phyloP scores from a whole-genome alignment of 2,888 invertebrate genomes.

The Linyphia triangularis region DNA sequence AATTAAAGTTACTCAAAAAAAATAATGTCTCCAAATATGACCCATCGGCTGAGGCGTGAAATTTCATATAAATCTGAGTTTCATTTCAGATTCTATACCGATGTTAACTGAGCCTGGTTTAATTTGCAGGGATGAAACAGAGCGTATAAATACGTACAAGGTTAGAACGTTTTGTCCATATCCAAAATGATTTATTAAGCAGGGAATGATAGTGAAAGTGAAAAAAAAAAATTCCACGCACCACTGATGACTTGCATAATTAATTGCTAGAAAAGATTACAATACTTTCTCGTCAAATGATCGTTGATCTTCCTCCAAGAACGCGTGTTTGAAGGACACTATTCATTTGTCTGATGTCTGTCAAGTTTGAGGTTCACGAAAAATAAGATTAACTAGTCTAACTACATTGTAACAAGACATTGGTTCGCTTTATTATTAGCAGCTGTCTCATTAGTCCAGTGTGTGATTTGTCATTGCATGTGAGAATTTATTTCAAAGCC shows the following conservation, averaged over 20 bases:
- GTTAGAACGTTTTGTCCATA: conserved; percentile 12
- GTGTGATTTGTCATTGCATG: background rate
- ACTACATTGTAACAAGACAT: background rate
- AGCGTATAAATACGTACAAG: conserved; percentile 57
- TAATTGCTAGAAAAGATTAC: conserved; percentile 29
- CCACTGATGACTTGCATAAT: conserved; percentile 20
- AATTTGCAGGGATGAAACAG: conserved; percentile 32
- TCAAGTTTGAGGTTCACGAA: background rate
- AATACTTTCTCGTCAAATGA: background rate
- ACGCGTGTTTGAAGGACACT: background rate
- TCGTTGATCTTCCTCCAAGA: background rate
- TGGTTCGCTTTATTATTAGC: background rate
- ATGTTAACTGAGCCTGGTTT: background rate
- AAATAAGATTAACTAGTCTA: background rate
- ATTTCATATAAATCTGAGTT: conserved; percentile 9
- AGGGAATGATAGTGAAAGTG: background rate
- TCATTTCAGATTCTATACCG: background rate
- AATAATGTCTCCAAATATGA: background rate
- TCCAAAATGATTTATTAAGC: conserved; percentile 39
- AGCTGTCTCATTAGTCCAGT: background rate
- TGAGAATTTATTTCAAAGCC: too few relatives aligned
- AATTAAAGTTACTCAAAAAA: conserved; percentile 5
- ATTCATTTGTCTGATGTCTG: background rate
- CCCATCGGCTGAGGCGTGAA: conserved; percentile 22
- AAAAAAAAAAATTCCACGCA: conserved; percentile 9